Evolutionary conservation across 1,140 invertebrate genomes (phyloP), one percentile per base, ranked within the genome.

Genomic region (Pogonomyrmex barbatus): DNA sequence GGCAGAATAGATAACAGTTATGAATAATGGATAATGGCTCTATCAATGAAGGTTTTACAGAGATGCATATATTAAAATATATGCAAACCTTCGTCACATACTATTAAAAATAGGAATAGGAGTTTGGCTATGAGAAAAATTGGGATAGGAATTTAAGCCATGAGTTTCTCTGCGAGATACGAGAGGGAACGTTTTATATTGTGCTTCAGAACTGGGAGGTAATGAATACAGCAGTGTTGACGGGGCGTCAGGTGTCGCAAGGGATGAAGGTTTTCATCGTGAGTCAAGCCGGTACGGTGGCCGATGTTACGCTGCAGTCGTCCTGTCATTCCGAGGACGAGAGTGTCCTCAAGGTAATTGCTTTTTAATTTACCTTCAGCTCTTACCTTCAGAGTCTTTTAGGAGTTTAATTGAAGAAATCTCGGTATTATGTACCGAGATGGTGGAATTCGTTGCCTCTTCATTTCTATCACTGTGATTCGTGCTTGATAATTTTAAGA

Each of bases 231-330:
- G 99, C 99, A 0, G 97, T 99, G 78, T 95, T 99, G 88, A 99
- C 98, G 0, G 98, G 98, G 0, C 97, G 97, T 52, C 98, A 99
- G 95, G 98, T 99, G 73, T 98, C 98, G 2, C 98, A 98, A 90
- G 97, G 98, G 5, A 98, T 99, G 97, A 98, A 98, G 94, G 97
- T 99, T 60, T 98, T 99, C 93, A 98, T 99, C 87, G 98, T 99
- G 2, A 98, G 98, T 50, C 98, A 99, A 93, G 97, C 98, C 0
- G 98, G 98, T 42, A 98, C 98, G 94, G 97, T 99, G 0, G 98
- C 98, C 78, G 99, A 99, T 94, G 98, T 99, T 62, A 99, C 99
- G 12, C 95, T 98, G n/a, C 98, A 99, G 93, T 98, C 98, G 65
- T 98, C 98, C 47, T 99, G 99, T 94, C 97, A 98, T 92, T 99